Base-by-base conservation (phyloP, 1,140 invertebrate genomes). In the Pseudoatta argentina region DNA sequence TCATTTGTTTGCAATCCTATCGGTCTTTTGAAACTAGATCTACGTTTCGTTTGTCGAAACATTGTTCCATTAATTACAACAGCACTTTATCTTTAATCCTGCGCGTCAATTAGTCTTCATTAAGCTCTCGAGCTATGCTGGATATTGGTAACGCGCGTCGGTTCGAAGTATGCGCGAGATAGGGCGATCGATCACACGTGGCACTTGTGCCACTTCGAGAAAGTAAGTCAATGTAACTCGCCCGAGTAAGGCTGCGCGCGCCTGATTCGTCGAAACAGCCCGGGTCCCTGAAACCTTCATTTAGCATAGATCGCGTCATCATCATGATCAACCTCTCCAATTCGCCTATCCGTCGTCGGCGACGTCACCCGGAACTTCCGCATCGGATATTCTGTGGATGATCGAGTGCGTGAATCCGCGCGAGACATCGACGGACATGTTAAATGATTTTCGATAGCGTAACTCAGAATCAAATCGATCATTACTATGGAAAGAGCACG, bases 141-240 rank as follows among this genome's bases (percentile, higher is more conserved):
- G 39, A 59, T 21, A 71, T 48, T 21, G 67, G 39, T 61, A 61
- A 51, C 39, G 24, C 71, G 88, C 75, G 83, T 71, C 71, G 63
- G 76, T 82, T 63, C 57, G 55, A 64, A 34, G 39, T 61, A 57
- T 57, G 61, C 85, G 86, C 75, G 78, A 76, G 44, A 66, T 78
- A 57, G 51, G 67, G 63, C 88, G 85, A 90, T 90, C 89, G 88
- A 90, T 89, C 86, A 85, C 39, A 78, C 76, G 75, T 87, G 86
- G 89, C 88, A 87, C 91, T 88, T 86, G 92, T 91, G 90, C 91
- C 87, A 92, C 87, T 92, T 93, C 91, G 89, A 87, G 88, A 92
- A 94, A 94, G 93, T 93, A 92, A 93, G 93, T 93, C 92, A 94
- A 94, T 93, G 92, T 86, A 83, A 93, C 93, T 88, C 91, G 90